These are phyloP conservation scores for Sarcophaga caerulescens DNA, from an alignment of 2,888 invertebrate species.

Conservation along the genomic window DNA sequence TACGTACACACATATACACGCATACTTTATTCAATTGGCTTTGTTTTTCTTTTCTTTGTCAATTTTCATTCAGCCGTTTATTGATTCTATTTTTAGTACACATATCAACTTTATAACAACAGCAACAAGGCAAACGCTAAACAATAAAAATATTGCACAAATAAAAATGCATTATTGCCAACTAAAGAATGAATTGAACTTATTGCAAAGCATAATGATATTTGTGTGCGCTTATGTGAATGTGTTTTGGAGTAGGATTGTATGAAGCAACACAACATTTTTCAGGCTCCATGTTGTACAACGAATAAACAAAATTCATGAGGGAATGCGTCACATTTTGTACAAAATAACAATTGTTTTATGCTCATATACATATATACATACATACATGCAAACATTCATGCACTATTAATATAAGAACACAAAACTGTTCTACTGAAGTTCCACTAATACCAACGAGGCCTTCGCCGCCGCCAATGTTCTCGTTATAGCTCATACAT, in stretches of 20 bases:
- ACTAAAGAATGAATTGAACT: slow-evolving; percentile 54
- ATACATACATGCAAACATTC: background rate
- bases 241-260: slow-evolving; percentile 32
- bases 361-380: slow-evolving; percentile 4
- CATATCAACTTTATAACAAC: slow-evolving; percentile 4
- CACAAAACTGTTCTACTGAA: slow-evolving; percentile 5
- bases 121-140: background rate
- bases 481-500: background rate
- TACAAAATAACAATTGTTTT: slow-evolving; percentile 18
- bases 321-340: slow-evolving; percentile 59
- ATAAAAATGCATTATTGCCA: slow-evolving; percentile 33
- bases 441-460: background rate
- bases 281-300: background rate
- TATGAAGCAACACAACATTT: background rate
- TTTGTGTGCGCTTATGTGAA: background rate
- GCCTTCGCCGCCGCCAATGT: background rate
- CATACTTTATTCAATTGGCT: slow-evolving; percentile 10
- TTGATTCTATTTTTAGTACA: slow-evolving; percentile 62
- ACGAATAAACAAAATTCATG: slow-evolving; percentile 51
- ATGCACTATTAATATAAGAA: background rate
- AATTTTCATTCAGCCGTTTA: slow-evolving; percentile 17
- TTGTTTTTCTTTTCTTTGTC: slow-evolving; percentile 33
- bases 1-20: background rate
- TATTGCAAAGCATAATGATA: slow-evolving; percentile 51
- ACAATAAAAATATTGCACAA: slow-evolving; percentile 20